phyloP scores from a whole-genome alignment of 1,140 invertebrate species.

The Temnothorax longispinosus region DNA sequence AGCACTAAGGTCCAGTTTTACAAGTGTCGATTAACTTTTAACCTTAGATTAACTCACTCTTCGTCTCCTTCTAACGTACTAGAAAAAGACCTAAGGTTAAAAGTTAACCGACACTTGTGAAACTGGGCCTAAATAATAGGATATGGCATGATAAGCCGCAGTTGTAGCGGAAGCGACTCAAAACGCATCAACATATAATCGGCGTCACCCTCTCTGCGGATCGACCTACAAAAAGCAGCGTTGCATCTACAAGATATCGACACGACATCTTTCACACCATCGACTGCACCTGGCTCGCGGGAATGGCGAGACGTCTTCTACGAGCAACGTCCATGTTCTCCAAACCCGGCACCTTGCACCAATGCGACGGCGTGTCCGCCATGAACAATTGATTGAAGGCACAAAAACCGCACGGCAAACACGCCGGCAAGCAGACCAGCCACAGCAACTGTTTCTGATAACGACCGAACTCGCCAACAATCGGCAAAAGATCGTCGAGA shows the following conservation, averaged over 20 bases:
- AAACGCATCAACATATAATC: not conserved
- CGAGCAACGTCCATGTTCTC: slow-evolving; percentile 85
- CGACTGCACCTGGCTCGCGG: slow-evolving; percentile 79
- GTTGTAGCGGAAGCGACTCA: not conserved
- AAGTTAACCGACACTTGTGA: too few relatives aligned
- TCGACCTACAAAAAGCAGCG: not conserved
- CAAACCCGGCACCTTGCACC: slow-evolving; percentile 91
- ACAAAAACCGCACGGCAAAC: slow-evolving; percentile 95
- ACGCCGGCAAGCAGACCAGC: slow-evolving; percentile 94
- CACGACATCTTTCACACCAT: slow-evolving; percentile 9
- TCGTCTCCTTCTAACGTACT: too few relatives aligned
- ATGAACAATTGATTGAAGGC: slow-evolving; percentile 96
- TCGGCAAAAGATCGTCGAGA: slow-evolving; percentile 93
- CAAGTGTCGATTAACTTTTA: too few relatives aligned
- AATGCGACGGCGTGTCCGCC: slow-evolving; percentile 92
- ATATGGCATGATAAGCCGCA: not conserved
- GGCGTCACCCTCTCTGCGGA: not conserved
- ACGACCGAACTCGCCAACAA: slow-evolving; percentile 94
- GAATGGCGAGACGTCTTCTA: slow-evolving; percentile 89
- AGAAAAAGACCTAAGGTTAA: too few relatives aligned
- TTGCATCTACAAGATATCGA: not conserved
- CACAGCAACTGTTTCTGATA: slow-evolving; percentile 95
- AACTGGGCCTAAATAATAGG: not conserved
- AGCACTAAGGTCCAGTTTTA: not conserved
- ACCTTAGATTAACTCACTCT: too few relatives aligned